Percentiles rank a stretch among this genome's conserved stretches.
Evolutionary conservation across 2,113 vertebrate species (phyloP).

Genomic region (Paradoxurus hermaphroditus): DNA sequence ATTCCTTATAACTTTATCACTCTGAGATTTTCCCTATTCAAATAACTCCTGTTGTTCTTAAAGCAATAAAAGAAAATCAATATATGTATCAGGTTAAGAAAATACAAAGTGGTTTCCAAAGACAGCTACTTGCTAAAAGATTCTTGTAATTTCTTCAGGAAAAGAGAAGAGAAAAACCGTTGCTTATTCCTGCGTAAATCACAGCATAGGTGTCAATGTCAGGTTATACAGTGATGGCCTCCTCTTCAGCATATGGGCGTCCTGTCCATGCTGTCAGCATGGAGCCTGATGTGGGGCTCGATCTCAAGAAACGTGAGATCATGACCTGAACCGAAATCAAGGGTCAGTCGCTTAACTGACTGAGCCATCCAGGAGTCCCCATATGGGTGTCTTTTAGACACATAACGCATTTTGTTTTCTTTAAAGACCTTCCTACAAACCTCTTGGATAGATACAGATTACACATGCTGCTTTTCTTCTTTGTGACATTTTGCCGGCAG

Average conservation of each 20-base stretch:
- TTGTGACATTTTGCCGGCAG: not conserved
- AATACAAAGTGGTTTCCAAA: not conserved
- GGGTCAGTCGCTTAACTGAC: no score
- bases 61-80: not conserved
- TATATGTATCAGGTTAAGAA: not conserved
- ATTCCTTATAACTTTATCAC: not conserved
- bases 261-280: no score
- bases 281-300: no score
- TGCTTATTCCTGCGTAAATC: not conserved
- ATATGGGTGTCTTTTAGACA: not conserved
- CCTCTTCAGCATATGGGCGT: not conserved
- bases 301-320: no score
- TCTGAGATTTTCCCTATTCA: not conserved
- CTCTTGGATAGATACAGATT: not conserved
- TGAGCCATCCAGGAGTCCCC: no score
- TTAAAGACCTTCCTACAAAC: not conserved
- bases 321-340: no score
- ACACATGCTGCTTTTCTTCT: not conserved
- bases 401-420: not conserved
- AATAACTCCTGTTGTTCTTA: not conserved
- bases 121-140: not conserved
- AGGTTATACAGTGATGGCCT: not conserved
- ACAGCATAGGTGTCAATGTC: not conserved
- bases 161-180: not conserved
- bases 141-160: not conserved